A percentile compares a stretch with the other conserved stretches of the same genome.
Conservation (phyloP, 2,888 invertebrate genomes). For the Gisinianus flammeolus region DNA sequence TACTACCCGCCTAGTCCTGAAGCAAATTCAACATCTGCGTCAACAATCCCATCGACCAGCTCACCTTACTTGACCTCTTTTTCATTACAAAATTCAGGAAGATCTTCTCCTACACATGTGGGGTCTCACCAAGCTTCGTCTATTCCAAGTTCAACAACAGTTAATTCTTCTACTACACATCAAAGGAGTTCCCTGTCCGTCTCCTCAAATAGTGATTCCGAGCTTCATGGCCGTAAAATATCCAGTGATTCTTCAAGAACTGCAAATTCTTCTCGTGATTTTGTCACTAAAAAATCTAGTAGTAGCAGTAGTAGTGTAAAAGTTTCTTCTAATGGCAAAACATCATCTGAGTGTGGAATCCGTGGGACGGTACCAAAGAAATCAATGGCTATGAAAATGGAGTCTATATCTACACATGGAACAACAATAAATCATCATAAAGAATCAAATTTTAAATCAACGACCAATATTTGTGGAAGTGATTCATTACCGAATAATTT, state of each 20-base stretch:
- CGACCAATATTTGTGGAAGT: slow-evolving; percentile 10
- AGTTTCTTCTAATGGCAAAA: neutral
- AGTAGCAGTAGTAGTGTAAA: too few relatives aligned
- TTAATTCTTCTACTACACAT: neutral
- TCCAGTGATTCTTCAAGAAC: slow-evolving; percentile 4
- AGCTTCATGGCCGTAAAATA: neutral
- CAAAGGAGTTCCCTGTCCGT: slow-evolving; percentile 6
- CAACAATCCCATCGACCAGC: neutral
- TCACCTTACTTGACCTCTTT: slow-evolving; percentile 8
- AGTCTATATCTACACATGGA: neutral
- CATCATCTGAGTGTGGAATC: neutral
- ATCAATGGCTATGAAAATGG: neutral
- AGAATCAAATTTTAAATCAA: slow-evolving; percentile 12
- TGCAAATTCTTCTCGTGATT: neutral
- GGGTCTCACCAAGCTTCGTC: neutral
- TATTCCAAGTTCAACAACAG: neutral
- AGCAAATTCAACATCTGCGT: slow-evolving; percentile 7
- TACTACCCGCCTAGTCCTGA: slow-evolving; percentile 33
- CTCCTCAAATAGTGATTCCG: neutral
- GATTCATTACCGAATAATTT: slow-evolving; percentile 17
- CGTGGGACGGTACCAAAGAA: slow-evolving; percentile 7
- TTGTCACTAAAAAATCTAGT: neutral
- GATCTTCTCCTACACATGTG: neutral
- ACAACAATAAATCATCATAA: neutral
- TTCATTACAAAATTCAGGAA: neutral